Conservation (phyloP, 2,888 invertebrate species). For the Carterocephalus palaemon region DNA sequence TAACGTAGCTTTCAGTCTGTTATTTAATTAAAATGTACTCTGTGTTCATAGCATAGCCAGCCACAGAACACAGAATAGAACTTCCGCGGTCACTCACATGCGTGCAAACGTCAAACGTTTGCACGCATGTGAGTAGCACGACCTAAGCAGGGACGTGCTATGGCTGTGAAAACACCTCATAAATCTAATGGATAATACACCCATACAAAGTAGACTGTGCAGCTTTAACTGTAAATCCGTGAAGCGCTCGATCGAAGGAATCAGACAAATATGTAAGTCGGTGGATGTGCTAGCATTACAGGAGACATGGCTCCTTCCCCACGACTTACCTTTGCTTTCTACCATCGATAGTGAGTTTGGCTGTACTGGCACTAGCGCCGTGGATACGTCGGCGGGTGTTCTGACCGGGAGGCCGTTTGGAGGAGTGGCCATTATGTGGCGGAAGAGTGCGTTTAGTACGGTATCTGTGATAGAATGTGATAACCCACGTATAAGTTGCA, state of each 20-base stretch:
- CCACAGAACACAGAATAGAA: too few relatives aligned
- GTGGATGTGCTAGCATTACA: background rate
- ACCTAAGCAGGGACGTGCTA: background rate
- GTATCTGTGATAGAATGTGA: slow-evolving; percentile 12
- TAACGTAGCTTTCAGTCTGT: too few relatives aligned
- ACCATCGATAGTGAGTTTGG: background rate
- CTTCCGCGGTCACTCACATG: too few relatives aligned
- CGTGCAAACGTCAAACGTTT: too few relatives aligned
- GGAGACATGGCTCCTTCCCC: background rate
- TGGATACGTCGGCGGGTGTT: slow-evolving; percentile 9
- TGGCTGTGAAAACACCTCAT: too few relatives aligned
- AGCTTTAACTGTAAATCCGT: slow-evolving; percentile 1
- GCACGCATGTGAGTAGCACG: background rate
- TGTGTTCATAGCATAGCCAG: too few relatives aligned
- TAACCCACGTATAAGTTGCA: background rate
- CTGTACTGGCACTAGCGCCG: slow-evolving; percentile 11
- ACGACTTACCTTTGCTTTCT: background rate
- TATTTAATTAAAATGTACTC: too few relatives aligned
- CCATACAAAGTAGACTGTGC: background rate
- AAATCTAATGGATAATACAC: background rate
- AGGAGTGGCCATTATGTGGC: slow-evolving; percentile 19
- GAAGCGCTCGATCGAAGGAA: background rate
- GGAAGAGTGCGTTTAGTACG: slow-evolving; percentile 4
- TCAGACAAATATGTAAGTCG: background rate
- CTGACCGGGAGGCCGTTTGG: slow-evolving; percentile 20